Percentiles rank a stretch among this genome's conserved stretches.
phyloP scores from a whole-genome alignment of 2,797 vertebrate species.

The Lepilemur septentrionalis region DNA sequence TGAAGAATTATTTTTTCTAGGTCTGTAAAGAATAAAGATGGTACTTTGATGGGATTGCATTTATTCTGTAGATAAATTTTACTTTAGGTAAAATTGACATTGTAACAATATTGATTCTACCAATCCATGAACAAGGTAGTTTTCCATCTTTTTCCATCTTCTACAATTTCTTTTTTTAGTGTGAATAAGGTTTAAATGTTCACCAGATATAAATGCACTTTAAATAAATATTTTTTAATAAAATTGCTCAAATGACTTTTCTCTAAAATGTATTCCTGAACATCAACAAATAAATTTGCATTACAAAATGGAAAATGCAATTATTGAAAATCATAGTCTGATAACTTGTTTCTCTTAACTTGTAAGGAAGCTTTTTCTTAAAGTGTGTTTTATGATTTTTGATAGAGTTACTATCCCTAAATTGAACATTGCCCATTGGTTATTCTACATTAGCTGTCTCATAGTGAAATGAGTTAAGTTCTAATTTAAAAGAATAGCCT shows the following conservation, averaged over 20 bases:
- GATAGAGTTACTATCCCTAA: not conserved
- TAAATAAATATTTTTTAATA: constrained; percentile 2
- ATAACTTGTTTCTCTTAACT: not conserved
- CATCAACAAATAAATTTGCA: not conserved
- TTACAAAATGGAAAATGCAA: not conserved
- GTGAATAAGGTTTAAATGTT: not conserved
- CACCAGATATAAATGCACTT: not conserved
- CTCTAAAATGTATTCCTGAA: not conserved
- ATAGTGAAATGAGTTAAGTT: not conserved
- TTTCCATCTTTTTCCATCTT: too few relatives aligned
- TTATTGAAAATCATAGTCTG: not conserved
- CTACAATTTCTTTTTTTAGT: too few relatives aligned
- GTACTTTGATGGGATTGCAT: too few relatives aligned
- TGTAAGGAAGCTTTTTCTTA: not conserved
- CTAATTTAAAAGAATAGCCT: not conserved
- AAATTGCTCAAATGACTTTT: not conserved
- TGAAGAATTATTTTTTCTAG: too few relatives aligned
- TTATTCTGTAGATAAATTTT: too few relatives aligned
- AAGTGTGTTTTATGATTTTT: not conserved
- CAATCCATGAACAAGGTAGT: too few relatives aligned
- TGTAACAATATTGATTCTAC: too few relatives aligned
- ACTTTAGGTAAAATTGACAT: too few relatives aligned
- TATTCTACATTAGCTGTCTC: not conserved
- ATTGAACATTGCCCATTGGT: not conserved
- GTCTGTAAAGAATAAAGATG: too few relatives aligned